phyloP scores from a whole-genome alignment of 92 coral and sea anemone genomes.

The Muricea muricata region DNA sequence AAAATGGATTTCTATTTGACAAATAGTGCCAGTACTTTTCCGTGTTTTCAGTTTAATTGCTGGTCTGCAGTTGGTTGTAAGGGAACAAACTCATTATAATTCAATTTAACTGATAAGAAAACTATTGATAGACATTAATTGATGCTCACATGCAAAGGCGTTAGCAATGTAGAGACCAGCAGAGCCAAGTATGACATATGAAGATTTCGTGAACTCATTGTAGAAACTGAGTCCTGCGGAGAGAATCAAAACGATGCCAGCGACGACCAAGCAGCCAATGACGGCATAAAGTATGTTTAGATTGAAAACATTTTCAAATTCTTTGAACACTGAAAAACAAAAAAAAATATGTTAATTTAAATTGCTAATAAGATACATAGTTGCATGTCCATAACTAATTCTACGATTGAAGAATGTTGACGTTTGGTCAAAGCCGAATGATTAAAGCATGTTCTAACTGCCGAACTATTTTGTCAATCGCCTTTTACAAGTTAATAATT shows the following conservation, averaged over 20 bases:
- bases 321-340: slow-evolving; percentile 2
- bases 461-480: too few species aligned
- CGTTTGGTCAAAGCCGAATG: too few species aligned
- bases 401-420: too few species aligned
- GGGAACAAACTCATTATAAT: too few species aligned
- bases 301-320: slow-evolving; percentile 32
- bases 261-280: slow-evolving; percentile 13
- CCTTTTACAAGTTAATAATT: too few species aligned
- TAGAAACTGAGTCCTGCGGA: slow-evolving; percentile 73
- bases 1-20: too few species aligned
- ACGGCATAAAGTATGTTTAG: slow-evolving; percentile 34
- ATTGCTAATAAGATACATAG: neutral
- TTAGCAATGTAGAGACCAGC: slow-evolving; percentile 75
- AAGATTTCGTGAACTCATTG: slow-evolving; percentile 90
- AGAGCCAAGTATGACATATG: slow-evolving; percentile 77
- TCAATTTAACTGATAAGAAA: too few species aligned
- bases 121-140: neutral
- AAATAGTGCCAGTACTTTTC: too few species aligned
- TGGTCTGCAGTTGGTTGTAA: too few species aligned
- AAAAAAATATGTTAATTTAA: neutral
- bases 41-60: too few species aligned
- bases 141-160: slow-evolving; percentile 87
- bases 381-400: too few species aligned
- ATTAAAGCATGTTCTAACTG: too few species aligned
- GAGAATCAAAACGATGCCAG: slow-evolving; percentile 4